Base-by-base conservation (phyloP, 2,888 invertebrate genomes). In the Crematogaster levior region DNA sequence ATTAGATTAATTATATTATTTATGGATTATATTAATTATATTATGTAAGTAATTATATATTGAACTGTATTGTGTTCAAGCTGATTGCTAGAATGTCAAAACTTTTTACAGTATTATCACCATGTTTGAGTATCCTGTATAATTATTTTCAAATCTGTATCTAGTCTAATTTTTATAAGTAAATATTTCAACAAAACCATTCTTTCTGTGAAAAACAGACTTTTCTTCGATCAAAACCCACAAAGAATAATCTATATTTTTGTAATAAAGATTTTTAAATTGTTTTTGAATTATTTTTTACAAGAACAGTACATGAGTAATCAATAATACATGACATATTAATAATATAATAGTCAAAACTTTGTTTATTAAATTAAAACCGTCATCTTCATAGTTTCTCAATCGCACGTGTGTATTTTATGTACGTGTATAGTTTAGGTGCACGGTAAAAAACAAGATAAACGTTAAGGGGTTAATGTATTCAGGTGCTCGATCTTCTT, bases 401-500 rank as follows among this genome's bases (percentile, higher is more conserved):
- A 34, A 65, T 40, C 15, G 30, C 9, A 12, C n/a, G n/a, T n/a
- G n/a, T n/a, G n/a, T n/a, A n/a, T n/a, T n/a, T n/a, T n/a, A n/a
- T 21, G 21, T 34, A 68, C 24, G 15, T 63, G 43, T 15, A 46
- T 15, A 40, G 27, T 77, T 53, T 53, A 51, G 37, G 43, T 5
- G 21, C 15, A 51, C 37, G 27, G 3, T 68, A 21, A 30, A 66
- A 53, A 56, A 43, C 30, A 3, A 70, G 40, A 30, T 77, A 68
- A 68, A 68, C 40, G 1, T 65, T 34, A 53, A 53, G 48, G 3
- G 21, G 27, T 66, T 75, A 75, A 75, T 66, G 27, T 70, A 56
- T 79, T 43, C 70, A 21, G 53, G 40, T 79, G 56, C 70, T 79
- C 70, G 77, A 79, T 79, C 77, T 70, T 79, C 70, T 70, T 56